Base-by-base conservation (phyloP, 2,888 invertebrate species). In the Phragmatobia fuliginosa region DNA sequence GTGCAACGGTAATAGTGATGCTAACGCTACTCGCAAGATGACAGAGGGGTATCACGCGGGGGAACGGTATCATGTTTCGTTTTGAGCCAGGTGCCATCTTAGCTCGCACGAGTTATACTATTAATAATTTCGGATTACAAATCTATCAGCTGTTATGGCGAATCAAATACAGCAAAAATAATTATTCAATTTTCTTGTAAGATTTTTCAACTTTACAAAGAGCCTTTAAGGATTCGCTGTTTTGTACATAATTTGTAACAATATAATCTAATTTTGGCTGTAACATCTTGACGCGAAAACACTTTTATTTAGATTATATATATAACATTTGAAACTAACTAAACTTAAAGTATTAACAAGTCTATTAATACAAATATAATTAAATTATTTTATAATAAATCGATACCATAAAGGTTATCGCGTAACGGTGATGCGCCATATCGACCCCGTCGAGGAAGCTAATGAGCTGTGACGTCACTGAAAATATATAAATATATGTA, bases 251-350 rank as follows among this genome's bases (percentile, higher is more conserved):
- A 25, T 14, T 25, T 52, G 25, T 41, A 41, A 32, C 31, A 41
- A 45, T 21, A 62, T 41, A 18, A 21, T 45, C 0, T 31, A 28
- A 31, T 8, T 62, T 31, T 16, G 6, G 10, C 38, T 18, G 16
- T 56, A 66, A 66, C 70, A 73, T 64, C 63, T 62, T 41, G n/a
- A 7, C 32, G 14, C 61, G 74, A 11, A 33, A 68, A 60, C 7
- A 66, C 63, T 31, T 73, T 68, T 79, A 73, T 74, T 66, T 74
- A n/a, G n/a, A n/a, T n/a, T n/a, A n/a, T n/a, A n/a, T n/a, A n/a
- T n/a, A 80, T 77, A 79, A 74, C 66, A 79, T 70, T 75, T 64
- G 62, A 69, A 65, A 69, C 75, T 80, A 79, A 68, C 71, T 81
- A 80, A 77, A 79, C 82, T 81, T 79, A 80, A 68, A 49, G 6